Evolutionary conservation across 2,888 invertebrate species (phyloP), one percentile per base, ranked within the genome.

Genomic region (Rotaria macrura): DNA sequence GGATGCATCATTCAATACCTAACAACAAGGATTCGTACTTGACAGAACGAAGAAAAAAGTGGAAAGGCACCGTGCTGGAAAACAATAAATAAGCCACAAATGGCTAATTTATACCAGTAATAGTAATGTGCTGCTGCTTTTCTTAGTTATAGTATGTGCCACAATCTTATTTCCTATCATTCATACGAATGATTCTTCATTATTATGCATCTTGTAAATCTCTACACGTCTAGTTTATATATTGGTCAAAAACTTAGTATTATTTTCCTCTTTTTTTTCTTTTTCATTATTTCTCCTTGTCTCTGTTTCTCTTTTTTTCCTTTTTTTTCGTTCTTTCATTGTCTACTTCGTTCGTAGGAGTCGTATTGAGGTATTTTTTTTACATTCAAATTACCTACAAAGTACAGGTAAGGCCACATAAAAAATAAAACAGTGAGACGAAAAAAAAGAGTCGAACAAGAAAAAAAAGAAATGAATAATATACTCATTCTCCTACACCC

Each of bases 1-100:
- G 65, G 65, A 65, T 34, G 65, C 34, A 65, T 29, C 34, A 65
- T 34, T 65, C 65, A 65, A 65, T 65, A 65, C 34, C 65, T 38
- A 34, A 34, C 65, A 38, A 65, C 65, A 65, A 65, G 65, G 65
- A 65, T 65, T 65, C 65, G 65, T 65, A 65, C 65, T 65, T 65
- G 65, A 65, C 65, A 34, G 29, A 29, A 34, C 10, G 65, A 34
- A 65, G 65, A 65, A 34, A 65, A 29, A 65, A n/a, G 34, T 65
- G 29, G 65, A 65, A 38, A 65, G 29, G 34, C 65, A 65, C 65
- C 20, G 34, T 65, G 65, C 34, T 34, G 65, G 34, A 65, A 65
- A 65, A 65, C 65, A 65, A 65, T 34, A 65, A 38, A 65, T 65
- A 65, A 65, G 65, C 29, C 34, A 65, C 65, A 65, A 65, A 65